phyloP scores from a whole-genome alignment of 2,797 vertebrate genomes.

The Tinamus major region DNA sequence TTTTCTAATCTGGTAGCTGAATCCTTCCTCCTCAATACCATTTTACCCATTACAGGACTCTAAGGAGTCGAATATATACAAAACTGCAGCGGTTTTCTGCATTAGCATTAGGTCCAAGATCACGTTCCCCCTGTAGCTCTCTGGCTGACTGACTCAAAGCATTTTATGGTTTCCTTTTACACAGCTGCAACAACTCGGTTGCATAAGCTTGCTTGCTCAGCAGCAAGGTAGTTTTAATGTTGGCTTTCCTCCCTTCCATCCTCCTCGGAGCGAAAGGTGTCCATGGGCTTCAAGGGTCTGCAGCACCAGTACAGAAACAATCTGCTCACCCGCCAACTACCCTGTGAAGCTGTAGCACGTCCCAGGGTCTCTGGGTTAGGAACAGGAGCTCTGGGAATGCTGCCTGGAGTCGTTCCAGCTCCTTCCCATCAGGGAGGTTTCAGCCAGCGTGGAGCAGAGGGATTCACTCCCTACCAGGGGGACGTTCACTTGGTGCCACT shows the following conservation, averaged over 20 bases:
- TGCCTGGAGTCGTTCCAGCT: background rate
- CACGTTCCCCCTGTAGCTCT: background rate
- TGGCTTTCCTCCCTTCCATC: background rate
- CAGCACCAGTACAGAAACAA: background rate
- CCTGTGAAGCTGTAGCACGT: background rate
- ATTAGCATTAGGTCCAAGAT: background rate
- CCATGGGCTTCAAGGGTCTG: constrained; percentile 30
- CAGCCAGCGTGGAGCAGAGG: background rate
- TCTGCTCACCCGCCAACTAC: background rate
- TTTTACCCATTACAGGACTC: background rate
- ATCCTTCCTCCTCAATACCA: background rate
- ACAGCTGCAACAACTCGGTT: background rate
- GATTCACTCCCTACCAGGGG: constrained; percentile 9
- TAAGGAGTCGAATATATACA: accelerated
- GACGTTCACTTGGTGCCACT: constrained; percentile 4
- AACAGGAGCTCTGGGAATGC: background rate
- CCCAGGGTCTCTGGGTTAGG: background rate
- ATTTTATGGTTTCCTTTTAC: background rate
- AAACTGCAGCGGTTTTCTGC: background rate
- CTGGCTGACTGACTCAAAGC: background rate
- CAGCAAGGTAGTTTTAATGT: background rate
- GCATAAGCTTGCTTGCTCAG: accelerated
- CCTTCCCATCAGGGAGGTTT: background rate
- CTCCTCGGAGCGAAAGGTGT: background rate
- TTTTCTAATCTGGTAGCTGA: background rate